These are phyloP conservation scores for Ctena decussata DNA, from an alignment of 2,888 invertebrate genomes.

Conservation along the genomic window DNA sequence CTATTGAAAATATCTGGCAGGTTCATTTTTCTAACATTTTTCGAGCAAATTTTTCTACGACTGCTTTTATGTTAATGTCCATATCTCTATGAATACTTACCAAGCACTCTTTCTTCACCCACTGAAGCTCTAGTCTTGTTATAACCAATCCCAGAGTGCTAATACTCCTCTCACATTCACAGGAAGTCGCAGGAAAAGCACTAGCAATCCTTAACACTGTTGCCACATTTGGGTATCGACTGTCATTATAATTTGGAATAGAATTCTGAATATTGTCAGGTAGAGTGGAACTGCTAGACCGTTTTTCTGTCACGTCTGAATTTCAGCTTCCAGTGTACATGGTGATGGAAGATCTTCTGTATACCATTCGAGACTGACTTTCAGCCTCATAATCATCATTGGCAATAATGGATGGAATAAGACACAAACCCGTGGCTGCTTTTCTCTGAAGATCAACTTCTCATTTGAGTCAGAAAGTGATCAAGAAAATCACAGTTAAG, in stretches of 20 bases:
- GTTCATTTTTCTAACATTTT: not conserved
- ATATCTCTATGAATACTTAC: not conserved
- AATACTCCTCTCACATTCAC: not conserved
- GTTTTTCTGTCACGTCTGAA: not conserved
- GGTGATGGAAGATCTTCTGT: not conserved
- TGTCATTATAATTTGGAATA: not conserved
- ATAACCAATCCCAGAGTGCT: not conserved
- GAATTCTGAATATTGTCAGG: not conserved
- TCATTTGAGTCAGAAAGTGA: not conserved
- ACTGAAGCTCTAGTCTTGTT: not conserved
- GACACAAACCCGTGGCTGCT: not conserved
- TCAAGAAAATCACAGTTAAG: not conserved
- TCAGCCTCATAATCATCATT: not conserved
- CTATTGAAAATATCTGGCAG: not conserved
- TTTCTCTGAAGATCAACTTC: not conserved
- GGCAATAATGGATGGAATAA: not conserved
- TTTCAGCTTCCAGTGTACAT: not conserved
- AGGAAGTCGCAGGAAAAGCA: not conserved
- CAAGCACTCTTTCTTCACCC: conserved; percentile 11
- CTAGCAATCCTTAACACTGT: not conserved
- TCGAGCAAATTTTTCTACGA: not conserved
- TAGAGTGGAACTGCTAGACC: not conserved
- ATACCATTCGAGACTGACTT: not conserved
- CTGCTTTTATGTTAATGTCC: not conserved
- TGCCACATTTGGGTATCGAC: not conserved